Conservation (phyloP, 1,140 invertebrate genomes). For the Eurosta solidaginis region DNA sequence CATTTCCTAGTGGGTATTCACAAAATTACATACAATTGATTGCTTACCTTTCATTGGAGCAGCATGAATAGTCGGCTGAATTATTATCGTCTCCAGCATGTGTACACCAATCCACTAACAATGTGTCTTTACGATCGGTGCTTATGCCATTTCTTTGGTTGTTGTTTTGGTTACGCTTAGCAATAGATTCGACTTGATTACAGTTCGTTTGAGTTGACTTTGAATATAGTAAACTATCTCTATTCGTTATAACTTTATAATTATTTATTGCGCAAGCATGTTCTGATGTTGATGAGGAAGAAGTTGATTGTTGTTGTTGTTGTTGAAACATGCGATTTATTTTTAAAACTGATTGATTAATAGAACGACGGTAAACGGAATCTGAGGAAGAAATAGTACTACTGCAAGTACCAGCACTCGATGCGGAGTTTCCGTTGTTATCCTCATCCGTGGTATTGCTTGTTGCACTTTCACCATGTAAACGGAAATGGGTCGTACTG, state of each 20-base stretch:
- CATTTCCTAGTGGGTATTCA: not conserved
- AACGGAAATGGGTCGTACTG: slow-evolving; percentile 9
- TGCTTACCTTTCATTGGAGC: not conserved
- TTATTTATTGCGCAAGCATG: not conserved
- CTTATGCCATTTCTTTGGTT: not conserved
- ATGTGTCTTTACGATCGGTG: not conserved
- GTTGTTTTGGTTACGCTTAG: not conserved
- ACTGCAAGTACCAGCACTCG: not conserved
- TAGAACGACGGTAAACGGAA: not conserved
- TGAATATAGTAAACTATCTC: not conserved
- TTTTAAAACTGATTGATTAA: not conserved
- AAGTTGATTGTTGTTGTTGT: not conserved
- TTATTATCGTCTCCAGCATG: not conserved
- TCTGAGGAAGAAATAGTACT: not conserved
- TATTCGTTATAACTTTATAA: not conserved
- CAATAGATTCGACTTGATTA: not conserved
- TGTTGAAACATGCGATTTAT: slow-evolving; percentile 17
- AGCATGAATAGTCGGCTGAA: not conserved
- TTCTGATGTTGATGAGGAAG: not conserved
- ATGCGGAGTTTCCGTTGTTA: not conserved
- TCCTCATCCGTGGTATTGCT: not conserved
- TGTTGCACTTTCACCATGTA: slow-evolving; percentile 24
- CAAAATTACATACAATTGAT: too few species aligned
- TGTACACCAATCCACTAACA: not conserved
- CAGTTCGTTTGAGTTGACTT: not conserved